Evolutionary conservation across 2,888 invertebrate species (phyloP), one percentile per base, ranked within the genome.

Genomic region (Pseudanteris insignis): DNA sequence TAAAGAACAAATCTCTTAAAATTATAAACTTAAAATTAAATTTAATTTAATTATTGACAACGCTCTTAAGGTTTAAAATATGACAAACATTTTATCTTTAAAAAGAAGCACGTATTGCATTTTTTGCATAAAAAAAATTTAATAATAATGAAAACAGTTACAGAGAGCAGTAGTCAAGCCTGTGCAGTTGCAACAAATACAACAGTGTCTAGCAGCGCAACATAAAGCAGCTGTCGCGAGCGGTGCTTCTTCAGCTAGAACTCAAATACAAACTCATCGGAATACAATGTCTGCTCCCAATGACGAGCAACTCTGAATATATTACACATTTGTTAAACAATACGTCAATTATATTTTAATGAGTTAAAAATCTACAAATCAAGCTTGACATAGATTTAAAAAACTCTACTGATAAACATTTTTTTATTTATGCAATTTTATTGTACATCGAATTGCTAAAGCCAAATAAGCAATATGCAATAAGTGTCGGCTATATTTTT

Each of bases 141-240:
- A 54, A 43, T 24, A 8, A 26, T n/a, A 30, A 59, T 13, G 26
- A 43, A 40, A 43, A 33, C 33, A 72, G 71, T 65, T 72, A 57
- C 71, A 71, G 68, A 71, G 71, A 66, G 68, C 71, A 30, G 68
- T 72, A 13, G 70, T 72, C 18, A 71, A 71, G 48, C 71, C 71
- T 55, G 70, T 69, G 48, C 68, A 79, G 69, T 69, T 79, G 47
- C 79, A 79, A 60, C 79, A 79, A 55, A 64, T 79, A 28, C 78
- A 78, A 46, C 79, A 79, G 51, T 78, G 78, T 66, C 66, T 79
- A 57, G 76, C 77, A 38, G 77, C 78, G 28, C 79, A 79, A 59
- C 78, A 78, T 58, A 79, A 79, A 65, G 72, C 78, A 9, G 67
- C 73, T 15, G 74, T 75, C 15, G 73, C 69, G 11, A 72, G 67